Evolutionary conservation across 2,113 vertebrate species (phyloP).

Genomic region (Corythaeola cristata): DNA sequence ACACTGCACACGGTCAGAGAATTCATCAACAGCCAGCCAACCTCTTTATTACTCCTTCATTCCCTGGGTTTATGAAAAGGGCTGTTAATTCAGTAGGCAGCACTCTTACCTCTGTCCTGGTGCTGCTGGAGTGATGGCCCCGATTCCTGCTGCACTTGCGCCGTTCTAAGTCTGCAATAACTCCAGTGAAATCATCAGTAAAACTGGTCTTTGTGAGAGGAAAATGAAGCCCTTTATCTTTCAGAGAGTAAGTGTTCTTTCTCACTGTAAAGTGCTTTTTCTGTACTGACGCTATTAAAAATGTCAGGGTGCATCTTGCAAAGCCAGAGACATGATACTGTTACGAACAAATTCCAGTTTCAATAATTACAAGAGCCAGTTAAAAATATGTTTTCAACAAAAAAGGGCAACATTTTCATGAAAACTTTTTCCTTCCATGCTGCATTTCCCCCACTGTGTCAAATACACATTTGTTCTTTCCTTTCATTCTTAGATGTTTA

Average conservation of each 20-base stretch:
- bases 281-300: not conserved
- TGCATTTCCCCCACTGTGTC: not conserved
- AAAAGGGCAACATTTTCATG: not conserved
- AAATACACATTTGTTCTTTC: not conserved
- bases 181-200: not conserved
- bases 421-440: not conserved
- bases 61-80: not conserved
- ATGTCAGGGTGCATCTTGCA: not conserved
- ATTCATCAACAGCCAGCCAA: slow-evolving; percentile 11
- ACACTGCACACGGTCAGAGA: not conserved
- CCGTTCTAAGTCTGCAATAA: not conserved
- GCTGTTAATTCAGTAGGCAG: slow-evolving; percentile 15
- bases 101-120: not conserved
- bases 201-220: not conserved
- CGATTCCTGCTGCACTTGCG: not conserved
- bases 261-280: not conserved
- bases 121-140: not conserved
- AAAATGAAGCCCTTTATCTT: slow-evolving; percentile 20
- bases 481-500: not conserved
- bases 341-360: slow-evolving; percentile 12
- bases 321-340: not conserved
- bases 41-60: slow-evolving; percentile 3
- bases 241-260: not conserved
- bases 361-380: slow-evolving; percentile 7
- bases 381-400: not conserved